Base-by-base conservation (phyloP, 2,888 invertebrate species). In the Drosophila paramelanica region DNA sequence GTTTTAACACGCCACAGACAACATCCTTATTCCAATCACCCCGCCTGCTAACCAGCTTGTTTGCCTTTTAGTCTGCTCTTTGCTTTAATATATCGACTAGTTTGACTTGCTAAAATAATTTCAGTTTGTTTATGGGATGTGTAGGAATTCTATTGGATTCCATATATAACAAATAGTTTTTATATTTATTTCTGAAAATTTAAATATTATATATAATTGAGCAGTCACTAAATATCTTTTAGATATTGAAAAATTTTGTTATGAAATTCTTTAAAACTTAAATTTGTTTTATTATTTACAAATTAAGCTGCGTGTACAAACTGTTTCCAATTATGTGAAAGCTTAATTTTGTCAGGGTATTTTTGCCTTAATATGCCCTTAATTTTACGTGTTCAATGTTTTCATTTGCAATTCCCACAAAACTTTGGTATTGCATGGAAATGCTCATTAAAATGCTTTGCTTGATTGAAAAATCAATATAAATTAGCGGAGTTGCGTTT, bases 381-480 rank as follows among this genome's bases (percentile, higher is more conserved):
- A 3, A 31, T 27, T 11, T 1, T 2, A 20, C 5, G 8, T 14
- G 23, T 25, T 0, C 13, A 14, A 10, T 31, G 31, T 38, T 38
- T 53, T 41, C 10, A 46, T 47, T 68, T 52, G 36, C 14, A 31
- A 20, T 47, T 33, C 7, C 14, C 36, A 33, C 10, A 4, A 14
- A 42, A 42, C 25, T n/a, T 56, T 46, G 25, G 2, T 42, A 27
- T 46, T 41, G 14, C 36, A 23, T 61, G 55, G 50, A 39, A 64
- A 57, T 33, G 61, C 49, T 65, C 56, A 64, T 77, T 69, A 39
- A 59, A 61, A 57, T 58, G 31, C 7, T 36, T 39, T 10, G 43
- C 38, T 58, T 39, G 46, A 49, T 57, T 33, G 1, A 13, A 53
- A 65, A 81, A 75, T 75, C 66, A 49, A 79, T 81, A 60, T 11